Evolutionary conservation across 30 jellyfish, hydroid and myxozoan species (phyloP), one percentile per base, ranked within the genome.

Genomic region (Hydractinia symbiolongicarpus): DNA sequence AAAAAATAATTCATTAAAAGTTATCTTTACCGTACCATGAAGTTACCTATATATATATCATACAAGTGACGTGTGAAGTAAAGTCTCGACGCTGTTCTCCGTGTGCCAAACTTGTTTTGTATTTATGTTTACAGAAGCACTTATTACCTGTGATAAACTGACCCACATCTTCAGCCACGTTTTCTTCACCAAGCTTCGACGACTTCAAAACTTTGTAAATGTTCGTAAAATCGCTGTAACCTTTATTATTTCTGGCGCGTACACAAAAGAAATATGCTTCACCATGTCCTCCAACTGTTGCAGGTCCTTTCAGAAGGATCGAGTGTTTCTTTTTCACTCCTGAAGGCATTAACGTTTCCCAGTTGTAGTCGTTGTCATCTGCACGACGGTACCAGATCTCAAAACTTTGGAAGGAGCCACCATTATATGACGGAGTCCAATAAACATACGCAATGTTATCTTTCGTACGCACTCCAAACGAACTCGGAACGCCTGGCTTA

Each of bases 321-420:
- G 5, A 5, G 54, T 54, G 30, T 9, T 76, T 77, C 9, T 64
- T 64, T 64, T 64, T 64, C 1, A 44, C 4, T n/a, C 17, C 74
- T 4, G 62, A 54, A 30, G 77, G 53, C 11, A 30, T 51, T 1
- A 9, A 21, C n/a, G 54, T 79, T 9, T 77, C 71, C 99, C 99
- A 94, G 10, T 84, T 71, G 84, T 76, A 81, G 58, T 94, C 99
- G 40, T 86, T 73, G 21, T 74, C 82, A 30, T 61, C 54, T 8
- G 88, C 8, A 4, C 81, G 96, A 8, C 96, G 99, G 77, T 88
- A 84, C 99, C 99, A 94, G 30, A 88, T 61, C 40, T 94, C 89
- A 79, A 88, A 88, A n/a, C 55, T 72, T 67, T 81, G 93, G 13
- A 67, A 83, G 16, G 94, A 71, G 13, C 95, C 95, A 8, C 99